A percentile compares a stretch with the other conserved stretches of the same genome.
Conservation (phyloP, 2,888 invertebrate genomes). For the Nomada fucata region DNA sequence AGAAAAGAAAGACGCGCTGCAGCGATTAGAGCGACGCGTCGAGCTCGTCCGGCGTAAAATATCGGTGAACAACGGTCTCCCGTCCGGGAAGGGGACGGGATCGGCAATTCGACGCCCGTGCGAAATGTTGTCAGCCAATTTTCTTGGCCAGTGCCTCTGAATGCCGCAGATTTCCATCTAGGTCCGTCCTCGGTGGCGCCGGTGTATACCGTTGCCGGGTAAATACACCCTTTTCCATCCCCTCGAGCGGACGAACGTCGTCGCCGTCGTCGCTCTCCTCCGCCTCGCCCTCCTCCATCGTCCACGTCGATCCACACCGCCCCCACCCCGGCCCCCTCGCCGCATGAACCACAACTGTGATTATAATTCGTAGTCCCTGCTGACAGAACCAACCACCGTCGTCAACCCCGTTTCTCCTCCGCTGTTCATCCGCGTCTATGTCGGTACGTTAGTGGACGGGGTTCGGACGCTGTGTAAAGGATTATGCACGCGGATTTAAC, state of each 20-base stretch:
- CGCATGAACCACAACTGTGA: slow-evolving; percentile 84
- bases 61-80: slow-evolving; percentile 44
- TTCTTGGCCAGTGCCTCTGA: slow-evolving; percentile 84
- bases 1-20: slow-evolving; percentile 17
- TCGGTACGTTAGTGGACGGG: slow-evolving; percentile 60
- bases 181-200: slow-evolving; percentile 73
- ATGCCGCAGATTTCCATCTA: slow-evolving; percentile 84
- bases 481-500: slow-evolving; percentile 85
- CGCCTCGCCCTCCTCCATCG: slow-evolving; percentile 32
- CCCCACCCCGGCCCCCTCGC: slow-evolving; percentile 35
- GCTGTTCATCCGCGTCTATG: slow-evolving; percentile 49
- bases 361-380: slow-evolving; percentile 82
- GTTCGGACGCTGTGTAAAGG: slow-evolving; percentile 82
- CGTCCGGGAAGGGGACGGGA: slow-evolving; percentile 43
- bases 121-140: slow-evolving; percentile 84
- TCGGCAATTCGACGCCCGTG: slow-evolving; percentile 78
- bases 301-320: slow-evolving; percentile 54
- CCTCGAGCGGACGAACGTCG: slow-evolving; percentile 70
- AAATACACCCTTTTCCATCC: slow-evolving; percentile 79
- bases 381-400: slow-evolving; percentile 69
- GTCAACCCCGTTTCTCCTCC: slow-evolving; percentile 50
- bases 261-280: slow-evolving; percentile 55
- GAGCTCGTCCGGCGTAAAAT: slow-evolving; percentile 63
- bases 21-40: slow-evolving; percentile 50
- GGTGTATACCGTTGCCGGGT: slow-evolving; percentile 69